Percentiles rank a stretch among this genome's conserved stretches.
phyloP scores from a whole-genome alignment of 1,140 invertebrate species.

The Drusus annulatus region DNA sequence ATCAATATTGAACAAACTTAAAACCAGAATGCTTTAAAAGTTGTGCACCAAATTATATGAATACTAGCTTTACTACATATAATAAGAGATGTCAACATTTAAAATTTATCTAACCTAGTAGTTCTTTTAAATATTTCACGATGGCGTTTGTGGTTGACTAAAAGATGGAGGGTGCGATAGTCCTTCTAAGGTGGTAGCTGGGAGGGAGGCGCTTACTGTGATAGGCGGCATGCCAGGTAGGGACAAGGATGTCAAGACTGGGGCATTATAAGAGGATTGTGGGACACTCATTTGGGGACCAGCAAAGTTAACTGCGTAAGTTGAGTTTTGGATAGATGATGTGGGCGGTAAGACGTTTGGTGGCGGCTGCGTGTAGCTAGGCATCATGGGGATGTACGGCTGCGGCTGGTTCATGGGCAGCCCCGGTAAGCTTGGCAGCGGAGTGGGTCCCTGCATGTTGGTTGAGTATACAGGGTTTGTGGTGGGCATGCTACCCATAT shows the following conservation, averaged over 20 bases:
- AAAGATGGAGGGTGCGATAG: conserved; percentile 67
- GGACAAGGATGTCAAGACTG: conserved; percentile 78
- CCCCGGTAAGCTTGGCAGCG: conserved; percentile 74
- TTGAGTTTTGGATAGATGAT: neutral
- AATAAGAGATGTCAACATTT: conserved; percentile 30
- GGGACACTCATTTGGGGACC: conserved; percentile 50
- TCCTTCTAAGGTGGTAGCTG: conserved; percentile 70
- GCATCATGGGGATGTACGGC: conserved; percentile 71
- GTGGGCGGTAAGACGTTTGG: conserved; percentile 41
- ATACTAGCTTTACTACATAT: conserved; percentile 28
- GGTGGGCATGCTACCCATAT: conserved; percentile 49
- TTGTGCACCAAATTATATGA: conserved; percentile 9
- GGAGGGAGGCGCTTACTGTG: conserved; percentile 83
- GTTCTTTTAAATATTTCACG: conserved; percentile 50
- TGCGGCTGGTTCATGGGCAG: conserved; percentile 74
- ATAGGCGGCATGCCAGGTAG: conserved; percentile 87
- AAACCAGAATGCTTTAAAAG: conserved; percentile 5
- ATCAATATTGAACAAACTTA: neutral
- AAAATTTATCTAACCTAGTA: conserved; percentile 31
- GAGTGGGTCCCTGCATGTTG: conserved; percentile 67
- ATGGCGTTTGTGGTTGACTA: conserved; percentile 65
- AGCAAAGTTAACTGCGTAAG: neutral
- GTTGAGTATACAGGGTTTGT: conserved; percentile 56
- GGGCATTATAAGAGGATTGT: conserved; percentile 64
- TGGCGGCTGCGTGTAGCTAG: conserved; percentile 64